Base-by-base conservation (phyloP, 2,797 vertebrate species). In the Peromyscus attwateri region DNA sequence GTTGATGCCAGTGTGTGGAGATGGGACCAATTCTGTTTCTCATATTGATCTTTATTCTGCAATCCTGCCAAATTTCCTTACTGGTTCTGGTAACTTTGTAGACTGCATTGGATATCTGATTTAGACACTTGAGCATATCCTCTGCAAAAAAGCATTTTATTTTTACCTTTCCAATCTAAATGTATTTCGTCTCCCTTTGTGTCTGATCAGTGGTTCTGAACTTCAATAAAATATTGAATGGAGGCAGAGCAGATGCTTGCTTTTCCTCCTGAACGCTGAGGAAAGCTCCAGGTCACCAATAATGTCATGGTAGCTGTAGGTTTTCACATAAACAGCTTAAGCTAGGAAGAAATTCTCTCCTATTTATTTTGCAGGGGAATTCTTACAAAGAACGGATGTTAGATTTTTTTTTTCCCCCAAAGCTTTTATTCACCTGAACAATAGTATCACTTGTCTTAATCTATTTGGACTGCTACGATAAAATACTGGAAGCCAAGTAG, bases 81-180 rank as follows among this genome's bases (percentile, higher is more conserved):
- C 57, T 89, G 43, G 60, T 81, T 89, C 43, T 93, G 40, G 29
- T 40, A 82, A 37, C 25, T 92, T 95, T 92, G 31, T 71, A 52
- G 75, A 66, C 70, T 64, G 27, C 29, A 71, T 2, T 80, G 25
- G 16, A 31, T 87, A 87, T 73, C 46, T 80, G 43, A 79, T 94
- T 81, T 60, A 81, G 62, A 40, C 46, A 27, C 60, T 75, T 57
- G 60, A 49, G 52, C 57, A 66, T 57, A n/a, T 68, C 25, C n/a
- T 92, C 64, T 73, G 6, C 55, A 83, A 10, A 87, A 87, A 94
- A 88, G 34, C 49, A n/a, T 57, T 94, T 68, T 77, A 91, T 1
- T 76, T 19, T 55, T 89, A 4, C 2, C 57, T 95, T 89, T 89
- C n/a, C 0, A 79, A 68, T 76, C 55, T 70, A 13, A 52, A 92